These are phyloP conservation scores for Podarcis lilfordi DNA, from an alignment of 2,797 vertebrate genomes.

Conservation along the genomic window DNA sequence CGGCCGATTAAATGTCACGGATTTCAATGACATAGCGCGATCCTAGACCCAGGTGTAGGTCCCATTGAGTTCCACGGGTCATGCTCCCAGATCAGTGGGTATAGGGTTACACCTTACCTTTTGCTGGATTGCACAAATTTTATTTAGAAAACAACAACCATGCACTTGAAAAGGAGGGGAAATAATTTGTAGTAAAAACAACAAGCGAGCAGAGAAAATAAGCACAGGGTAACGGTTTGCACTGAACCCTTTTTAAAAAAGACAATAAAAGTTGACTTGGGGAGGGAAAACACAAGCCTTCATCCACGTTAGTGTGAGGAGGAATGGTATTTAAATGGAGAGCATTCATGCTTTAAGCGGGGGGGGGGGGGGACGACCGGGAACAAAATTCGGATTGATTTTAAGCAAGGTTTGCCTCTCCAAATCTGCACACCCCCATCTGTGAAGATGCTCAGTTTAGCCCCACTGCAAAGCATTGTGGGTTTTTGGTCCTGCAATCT, in stretches of 20 bases:
- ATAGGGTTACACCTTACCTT: neutral
- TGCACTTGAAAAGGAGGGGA: neutral
- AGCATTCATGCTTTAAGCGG: neutral
- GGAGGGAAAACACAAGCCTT: neutral
- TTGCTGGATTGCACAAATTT: neutral
- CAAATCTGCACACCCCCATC: neutral
- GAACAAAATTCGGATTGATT: neutral
- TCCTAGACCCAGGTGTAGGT: neutral
- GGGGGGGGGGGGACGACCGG: neutral
- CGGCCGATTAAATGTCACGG: too few species aligned
- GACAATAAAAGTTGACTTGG: neutral
- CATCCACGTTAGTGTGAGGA: neutral
- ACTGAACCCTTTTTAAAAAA: neutral
- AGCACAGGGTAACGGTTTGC: neutral
- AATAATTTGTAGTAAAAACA: neutral
- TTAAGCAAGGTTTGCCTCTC: neutral
- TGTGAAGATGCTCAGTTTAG: neutral
- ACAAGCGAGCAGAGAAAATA: neutral
- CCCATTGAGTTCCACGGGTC: neutral
- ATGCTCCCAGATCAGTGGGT: neutral
- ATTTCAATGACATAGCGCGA: neutral
- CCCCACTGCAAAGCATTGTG: neutral
- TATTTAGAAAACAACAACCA: neutral
- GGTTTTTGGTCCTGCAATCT: neutral
- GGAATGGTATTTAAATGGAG: neutral